A percentile compares a stretch with the other conserved stretches of the same genome.
These are phyloP conservation scores for Dryas iulia DNA, from an alignment of 1,140 invertebrate genomes.

Conservation along the genomic window DNA sequence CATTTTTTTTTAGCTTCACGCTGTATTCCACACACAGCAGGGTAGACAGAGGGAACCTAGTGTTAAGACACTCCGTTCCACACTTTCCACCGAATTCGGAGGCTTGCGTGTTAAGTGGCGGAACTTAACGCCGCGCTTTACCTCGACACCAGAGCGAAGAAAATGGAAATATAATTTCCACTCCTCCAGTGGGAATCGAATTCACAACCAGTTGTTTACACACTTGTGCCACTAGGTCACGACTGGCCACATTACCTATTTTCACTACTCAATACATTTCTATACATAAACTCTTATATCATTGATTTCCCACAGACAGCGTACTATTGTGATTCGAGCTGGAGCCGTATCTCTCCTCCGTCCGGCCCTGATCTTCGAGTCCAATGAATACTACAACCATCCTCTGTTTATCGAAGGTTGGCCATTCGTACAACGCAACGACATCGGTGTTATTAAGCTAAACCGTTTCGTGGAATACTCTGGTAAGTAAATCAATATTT, in stretches of 20 bases:
- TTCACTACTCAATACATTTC: no score
- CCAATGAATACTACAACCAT: slow-evolving; percentile 60
- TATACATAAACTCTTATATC: background rate
- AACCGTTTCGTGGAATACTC: slow-evolving; percentile 41
- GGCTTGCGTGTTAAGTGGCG: no score
- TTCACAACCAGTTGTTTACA: background rate
- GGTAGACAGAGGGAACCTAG: no score
- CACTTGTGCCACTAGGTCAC: no score
- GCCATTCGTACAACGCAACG: slow-evolving; percentile 54
- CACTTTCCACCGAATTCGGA: no score
- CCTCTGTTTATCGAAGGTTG: slow-evolving; percentile 47
- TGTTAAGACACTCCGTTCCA: no score
- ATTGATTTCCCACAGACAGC: slow-evolving; percentile 43
- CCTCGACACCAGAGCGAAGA: no score
- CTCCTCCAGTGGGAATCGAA: no score
- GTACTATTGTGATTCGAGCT: slow-evolving; percentile 51
- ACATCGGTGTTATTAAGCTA: slow-evolving; percentile 62
- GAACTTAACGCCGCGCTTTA: no score
- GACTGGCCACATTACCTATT: no score
- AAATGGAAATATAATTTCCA: no score
- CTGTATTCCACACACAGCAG: background rate
- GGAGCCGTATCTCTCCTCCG: slow-evolving; percentile 47
- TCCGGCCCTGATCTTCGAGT: slow-evolving; percentile 53
- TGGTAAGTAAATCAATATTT: no score
- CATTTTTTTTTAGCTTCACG: background rate